Conservation (phyloP, 2,797 vertebrate species). For the Takifugu ocellatus region DNA sequence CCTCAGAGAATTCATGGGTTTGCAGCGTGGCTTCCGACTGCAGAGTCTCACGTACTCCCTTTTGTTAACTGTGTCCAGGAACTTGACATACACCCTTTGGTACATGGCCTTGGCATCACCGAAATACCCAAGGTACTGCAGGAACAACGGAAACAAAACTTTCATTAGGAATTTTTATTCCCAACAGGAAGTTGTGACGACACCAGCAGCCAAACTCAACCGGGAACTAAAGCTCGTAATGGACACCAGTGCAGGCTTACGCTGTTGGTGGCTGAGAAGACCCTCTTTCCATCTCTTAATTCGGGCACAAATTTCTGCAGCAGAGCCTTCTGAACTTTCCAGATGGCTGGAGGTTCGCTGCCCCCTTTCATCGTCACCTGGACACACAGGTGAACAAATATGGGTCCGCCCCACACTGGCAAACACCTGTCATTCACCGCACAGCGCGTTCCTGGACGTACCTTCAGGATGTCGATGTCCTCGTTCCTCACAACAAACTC, state of each 20-base stretch:
- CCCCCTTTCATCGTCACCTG: constrained; percentile 89
- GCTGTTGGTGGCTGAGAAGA: constrained; percentile 97
- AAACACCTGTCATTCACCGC: not conserved
- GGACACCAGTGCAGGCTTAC: constrained; percentile 69
- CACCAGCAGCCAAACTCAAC: too few species aligned
- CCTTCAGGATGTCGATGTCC: constrained; percentile 92
- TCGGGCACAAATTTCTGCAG: constrained; percentile 98
- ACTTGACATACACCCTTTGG: constrained; percentile 94
- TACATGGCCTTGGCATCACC: constrained; percentile 97
- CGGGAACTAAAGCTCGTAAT: too few species aligned
- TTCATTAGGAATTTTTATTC: constrained; percentile 16
- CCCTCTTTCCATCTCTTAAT: constrained; percentile 89
- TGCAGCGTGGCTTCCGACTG: constrained; percentile 91
- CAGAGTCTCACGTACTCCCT: constrained; percentile 96
- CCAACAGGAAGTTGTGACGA: too few species aligned
- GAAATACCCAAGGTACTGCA: constrained; percentile 97
- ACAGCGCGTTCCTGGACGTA: not conserved
- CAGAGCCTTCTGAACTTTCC: constrained; percentile 99
- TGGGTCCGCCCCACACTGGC: not conserved
- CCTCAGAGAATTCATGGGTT: constrained; percentile 88
- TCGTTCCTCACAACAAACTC: constrained; percentile 98
- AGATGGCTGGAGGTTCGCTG: constrained; percentile 94
- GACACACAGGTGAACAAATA: constrained; percentile 22
- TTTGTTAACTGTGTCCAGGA: constrained; percentile 97
- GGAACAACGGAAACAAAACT: constrained; percentile 16